A percentile compares a stretch with the other conserved stretches of the same genome.
Evolutionary conservation across 1,140 invertebrate species (phyloP).

Genomic region (Zaprionus gabonicus): DNA sequence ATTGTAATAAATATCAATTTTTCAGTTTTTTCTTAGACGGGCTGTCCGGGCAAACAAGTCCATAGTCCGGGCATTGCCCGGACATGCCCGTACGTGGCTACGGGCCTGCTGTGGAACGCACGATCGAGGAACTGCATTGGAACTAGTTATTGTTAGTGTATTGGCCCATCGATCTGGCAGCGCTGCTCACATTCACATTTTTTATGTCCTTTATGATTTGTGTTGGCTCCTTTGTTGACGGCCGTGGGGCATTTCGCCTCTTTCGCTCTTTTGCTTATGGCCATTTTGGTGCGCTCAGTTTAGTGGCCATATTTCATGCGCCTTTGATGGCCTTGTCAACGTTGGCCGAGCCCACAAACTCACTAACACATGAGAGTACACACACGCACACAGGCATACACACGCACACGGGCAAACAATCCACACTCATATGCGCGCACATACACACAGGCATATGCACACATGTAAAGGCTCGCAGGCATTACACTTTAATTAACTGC

Average conservation of each 20-base stretch:
- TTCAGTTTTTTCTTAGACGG: too few species aligned
- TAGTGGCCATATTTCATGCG: slow-evolving; percentile 64
- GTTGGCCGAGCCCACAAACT: slow-evolving; percentile 21
- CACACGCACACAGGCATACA: not conserved
- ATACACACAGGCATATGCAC: slow-evolving; percentile 1
- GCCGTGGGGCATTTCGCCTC: slow-evolving; percentile 22
- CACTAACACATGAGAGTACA: not conserved
- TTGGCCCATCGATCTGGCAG: not conserved
- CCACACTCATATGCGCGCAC: not conserved
- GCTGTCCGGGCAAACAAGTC: too few species aligned
- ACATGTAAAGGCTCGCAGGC: slow-evolving; percentile 20
- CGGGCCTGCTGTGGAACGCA: not conserved
- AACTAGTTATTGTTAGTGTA: not conserved
- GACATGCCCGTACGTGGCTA: too few species aligned
- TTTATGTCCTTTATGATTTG: slow-evolving; percentile 26
- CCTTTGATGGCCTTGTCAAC: slow-evolving; percentile 70
- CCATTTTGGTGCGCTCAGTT: slow-evolving; percentile 56
- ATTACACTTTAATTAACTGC: slow-evolving; percentile 71
- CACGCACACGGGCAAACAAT: not conserved
- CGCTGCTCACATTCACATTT: not conserved
- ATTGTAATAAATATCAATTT: too few species aligned
- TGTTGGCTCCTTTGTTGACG: slow-evolving; percentile 27
- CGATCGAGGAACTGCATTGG: not conserved
- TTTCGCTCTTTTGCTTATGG: slow-evolving; percentile 34
- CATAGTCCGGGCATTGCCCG: too few species aligned